Conservation (phyloP, 1,140 invertebrate species). For the Ctenoplectra terminalis region DNA sequence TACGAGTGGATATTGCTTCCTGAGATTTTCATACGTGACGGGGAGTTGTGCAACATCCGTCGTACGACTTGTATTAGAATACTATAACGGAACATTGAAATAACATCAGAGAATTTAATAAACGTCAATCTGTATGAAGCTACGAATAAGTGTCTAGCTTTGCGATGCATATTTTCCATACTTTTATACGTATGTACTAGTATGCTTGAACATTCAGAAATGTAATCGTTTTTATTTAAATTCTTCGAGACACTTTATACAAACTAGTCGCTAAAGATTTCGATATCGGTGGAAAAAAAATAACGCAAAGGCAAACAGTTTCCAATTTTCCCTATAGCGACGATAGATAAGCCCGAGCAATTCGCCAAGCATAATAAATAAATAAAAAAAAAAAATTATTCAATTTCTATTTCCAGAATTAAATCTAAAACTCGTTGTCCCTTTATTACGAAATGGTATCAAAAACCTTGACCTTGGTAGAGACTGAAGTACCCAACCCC, state of each 20-base stretch:
- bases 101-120: neutral
- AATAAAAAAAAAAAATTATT: neutral
- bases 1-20: slow-evolving; percentile 3
- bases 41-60: slow-evolving; percentile 15
- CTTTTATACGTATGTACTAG: neutral
- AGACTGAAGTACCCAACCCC: neutral
- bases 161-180: neutral
- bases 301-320: neutral
- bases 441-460: neutral
- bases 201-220: no score
- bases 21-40: slow-evolving; percentile 3
- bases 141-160: neutral
- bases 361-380: neutral
- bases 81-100: neutral
- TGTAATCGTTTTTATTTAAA: no score
- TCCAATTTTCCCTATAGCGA: neutral
- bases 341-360: neutral
- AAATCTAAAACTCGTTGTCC: neutral
- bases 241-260: no score
- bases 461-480: slow-evolving; percentile 11
- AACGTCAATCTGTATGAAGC: neutral
- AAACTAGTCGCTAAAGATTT: neutral
- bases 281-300: slow-evolving; percentile 5
- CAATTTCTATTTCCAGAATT: neutral
- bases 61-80: neutral